A percentile compares a stretch with the other conserved stretches of the same genome.
Evolutionary conservation across 2,797 vertebrate genomes (phyloP).

Genomic region (Poecile montanus): DNA sequence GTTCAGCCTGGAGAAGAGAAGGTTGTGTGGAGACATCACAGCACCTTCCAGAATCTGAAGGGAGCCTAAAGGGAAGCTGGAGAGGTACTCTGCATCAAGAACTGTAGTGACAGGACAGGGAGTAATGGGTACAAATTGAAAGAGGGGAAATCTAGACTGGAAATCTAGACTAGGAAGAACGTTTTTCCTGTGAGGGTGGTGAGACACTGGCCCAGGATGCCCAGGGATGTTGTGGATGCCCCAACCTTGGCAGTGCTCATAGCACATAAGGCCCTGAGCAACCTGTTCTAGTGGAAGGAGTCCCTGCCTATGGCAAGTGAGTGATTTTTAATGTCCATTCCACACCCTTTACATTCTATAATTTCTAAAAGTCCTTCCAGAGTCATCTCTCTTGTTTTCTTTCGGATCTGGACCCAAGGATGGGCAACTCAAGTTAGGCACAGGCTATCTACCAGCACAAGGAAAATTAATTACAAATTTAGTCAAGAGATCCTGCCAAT

Average conservation of each 20-base stretch:
- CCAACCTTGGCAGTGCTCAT: background rate
- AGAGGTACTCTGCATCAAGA: background rate
- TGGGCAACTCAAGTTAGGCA: background rate
- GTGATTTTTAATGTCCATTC: background rate
- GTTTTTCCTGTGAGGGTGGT: background rate
- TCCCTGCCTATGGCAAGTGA: too few relatives aligned
- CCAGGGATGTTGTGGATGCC: background rate
- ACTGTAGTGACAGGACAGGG: background rate
- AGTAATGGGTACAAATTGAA: background rate
- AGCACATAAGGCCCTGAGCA: background rate
- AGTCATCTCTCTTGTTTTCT: too few relatives aligned
- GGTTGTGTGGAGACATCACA: background rate
- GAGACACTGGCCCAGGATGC: background rate
- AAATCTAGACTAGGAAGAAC: background rate
- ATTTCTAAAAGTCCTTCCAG: background rate
- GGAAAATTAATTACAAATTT: background rate
- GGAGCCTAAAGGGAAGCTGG: background rate
- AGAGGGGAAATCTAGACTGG: background rate
- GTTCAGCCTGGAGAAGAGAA: background rate
- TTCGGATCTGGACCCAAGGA: background rate
- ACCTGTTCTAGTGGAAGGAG: background rate
- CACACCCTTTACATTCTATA: accelerated
- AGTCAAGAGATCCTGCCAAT: background rate
- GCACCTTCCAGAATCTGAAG: background rate
- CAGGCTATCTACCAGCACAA: background rate